Evolutionary conservation across 2,797 vertebrate species (phyloP).

Genomic region (Gymnoscopelus microlampas): DNA sequence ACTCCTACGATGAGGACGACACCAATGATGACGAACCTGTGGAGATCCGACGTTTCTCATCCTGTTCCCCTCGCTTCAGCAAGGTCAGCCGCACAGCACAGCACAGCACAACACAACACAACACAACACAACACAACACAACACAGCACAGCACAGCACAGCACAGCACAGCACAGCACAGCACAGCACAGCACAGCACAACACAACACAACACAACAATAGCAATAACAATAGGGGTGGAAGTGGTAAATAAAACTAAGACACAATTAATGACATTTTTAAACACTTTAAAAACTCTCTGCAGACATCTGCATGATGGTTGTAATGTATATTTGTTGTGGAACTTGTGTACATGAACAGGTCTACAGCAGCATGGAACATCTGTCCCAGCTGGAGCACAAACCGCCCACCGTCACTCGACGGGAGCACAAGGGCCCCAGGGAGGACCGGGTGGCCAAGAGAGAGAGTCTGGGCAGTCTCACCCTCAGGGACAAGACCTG

Average conservation of each 20-base stretch:
- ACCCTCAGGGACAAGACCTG: constrained; percentile 90
- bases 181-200: too few species aligned
- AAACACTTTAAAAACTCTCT: too few species aligned
- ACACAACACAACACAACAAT: too few species aligned
- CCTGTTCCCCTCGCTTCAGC: constrained; percentile 93
- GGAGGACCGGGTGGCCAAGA: constrained; percentile 86
- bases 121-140: neutral
- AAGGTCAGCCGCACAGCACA: constrained; percentile 79
- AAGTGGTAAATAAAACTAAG: too few species aligned
- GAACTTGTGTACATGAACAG: constrained; percentile 73
- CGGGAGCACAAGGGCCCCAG: constrained; percentile 86
- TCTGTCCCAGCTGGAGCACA: constrained; percentile 91
- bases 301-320: too few species aligned
- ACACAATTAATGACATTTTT: too few species aligned
- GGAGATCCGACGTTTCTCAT: constrained; percentile 91
- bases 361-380: constrained; percentile 97
- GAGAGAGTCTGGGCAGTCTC: constrained; percentile 88
- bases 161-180: too few species aligned
- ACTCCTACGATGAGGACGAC: constrained; percentile 91
- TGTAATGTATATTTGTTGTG: too few species aligned
- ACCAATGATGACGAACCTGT: constrained; percentile 92
- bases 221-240: too few species aligned
- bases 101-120: neutral
- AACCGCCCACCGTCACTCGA: constrained; percentile 81
- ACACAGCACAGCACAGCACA: too few species aligned